Percentiles rank a stretch among this genome's conserved stretches.
Evolutionary conservation across 1,140 invertebrate species (phyloP).

Genomic region (Dinoponera quadriceps): DNA sequence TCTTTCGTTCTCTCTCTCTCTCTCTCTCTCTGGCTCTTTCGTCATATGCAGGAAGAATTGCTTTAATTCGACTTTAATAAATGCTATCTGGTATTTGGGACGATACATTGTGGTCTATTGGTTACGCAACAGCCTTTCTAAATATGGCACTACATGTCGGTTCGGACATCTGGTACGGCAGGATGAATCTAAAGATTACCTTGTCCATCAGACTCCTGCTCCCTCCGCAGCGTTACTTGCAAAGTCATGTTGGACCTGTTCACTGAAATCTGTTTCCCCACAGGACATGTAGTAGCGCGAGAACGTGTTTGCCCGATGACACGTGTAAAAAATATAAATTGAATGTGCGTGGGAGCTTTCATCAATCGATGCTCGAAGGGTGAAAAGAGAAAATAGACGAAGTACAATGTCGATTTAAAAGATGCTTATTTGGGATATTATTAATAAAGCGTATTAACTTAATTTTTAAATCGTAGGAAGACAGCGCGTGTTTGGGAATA

Average conservation of each 20-base stretch:
- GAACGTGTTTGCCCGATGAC: slow-evolving; percentile 51
- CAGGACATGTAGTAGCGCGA: slow-evolving; percentile 36
- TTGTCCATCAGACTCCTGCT: slow-evolving; percentile 55
- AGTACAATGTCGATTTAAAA: not conserved
- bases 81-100: not conserved
- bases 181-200: slow-evolving; percentile 66
- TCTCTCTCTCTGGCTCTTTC: too few species aligned
- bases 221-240: slow-evolving; percentile 52
- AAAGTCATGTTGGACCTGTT: slow-evolving; percentile 72
- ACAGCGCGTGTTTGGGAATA: too few species aligned
- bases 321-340: slow-evolving; percentile 61
- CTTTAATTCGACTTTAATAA: not conserved
- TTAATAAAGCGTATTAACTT: not conserved
- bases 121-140: slow-evolving; percentile 26
- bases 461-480: not conserved
- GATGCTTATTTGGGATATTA: not conserved
- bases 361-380: not conserved
- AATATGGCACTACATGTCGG: slow-evolving; percentile 12
- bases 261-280: slow-evolving; percentile 51
- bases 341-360: slow-evolving; percentile 46
- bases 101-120: slow-evolving; percentile 15
- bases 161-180: slow-evolving; percentile 69
- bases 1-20: not conserved
- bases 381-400: slow-evolving; percentile 14
- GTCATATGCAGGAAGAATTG: not conserved